These are phyloP conservation scores for Drosophila setosimentum DNA, from an alignment of 2,888 invertebrate species.

Conservation along the genomic window DNA sequence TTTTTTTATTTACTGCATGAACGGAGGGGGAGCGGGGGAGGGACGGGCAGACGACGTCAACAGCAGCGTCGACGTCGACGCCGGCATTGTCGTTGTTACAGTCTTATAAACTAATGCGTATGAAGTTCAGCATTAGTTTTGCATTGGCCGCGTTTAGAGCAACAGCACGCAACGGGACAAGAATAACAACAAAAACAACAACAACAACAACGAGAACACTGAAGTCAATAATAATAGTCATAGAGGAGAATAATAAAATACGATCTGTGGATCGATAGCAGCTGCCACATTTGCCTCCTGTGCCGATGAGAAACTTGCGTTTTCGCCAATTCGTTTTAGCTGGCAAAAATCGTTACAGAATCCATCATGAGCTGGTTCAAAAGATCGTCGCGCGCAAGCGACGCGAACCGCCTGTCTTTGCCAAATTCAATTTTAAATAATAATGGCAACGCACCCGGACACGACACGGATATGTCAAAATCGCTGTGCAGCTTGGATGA, in stretches of 20 bases:
- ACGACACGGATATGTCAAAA: slow-evolving; percentile 48
- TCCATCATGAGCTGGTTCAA: slow-evolving; percentile 89
- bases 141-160: slow-evolving; percentile 78
- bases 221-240: not conserved
- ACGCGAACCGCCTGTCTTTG: slow-evolving; percentile 84
- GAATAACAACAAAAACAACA: not conserved
- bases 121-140: slow-evolving; percentile 80
- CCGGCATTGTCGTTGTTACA: slow-evolving; percentile 23
- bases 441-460: not conserved
- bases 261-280: slow-evolving; percentile 25
- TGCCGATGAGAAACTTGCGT: slow-evolving; percentile 87
- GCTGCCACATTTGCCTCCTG: slow-evolving; percentile 48
- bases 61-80: slow-evolving; percentile 12
- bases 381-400: slow-evolving; percentile 88
- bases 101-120: slow-evolving; percentile 80
- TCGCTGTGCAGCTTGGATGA: slow-evolving; percentile 66
- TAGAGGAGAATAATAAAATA: not conserved
- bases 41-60: not conserved
- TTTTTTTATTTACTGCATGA: not conserved
- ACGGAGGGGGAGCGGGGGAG: too few relatives aligned
- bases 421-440: not conserved
- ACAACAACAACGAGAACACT: not conserved
- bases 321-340: slow-evolving; percentile 88
- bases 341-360: slow-evolving; percentile 88
- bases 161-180: slow-evolving; percentile 43